phyloP scores from a whole-genome alignment of 2,888 invertebrate genomes.

The Nipponacmea schrenckii region DNA sequence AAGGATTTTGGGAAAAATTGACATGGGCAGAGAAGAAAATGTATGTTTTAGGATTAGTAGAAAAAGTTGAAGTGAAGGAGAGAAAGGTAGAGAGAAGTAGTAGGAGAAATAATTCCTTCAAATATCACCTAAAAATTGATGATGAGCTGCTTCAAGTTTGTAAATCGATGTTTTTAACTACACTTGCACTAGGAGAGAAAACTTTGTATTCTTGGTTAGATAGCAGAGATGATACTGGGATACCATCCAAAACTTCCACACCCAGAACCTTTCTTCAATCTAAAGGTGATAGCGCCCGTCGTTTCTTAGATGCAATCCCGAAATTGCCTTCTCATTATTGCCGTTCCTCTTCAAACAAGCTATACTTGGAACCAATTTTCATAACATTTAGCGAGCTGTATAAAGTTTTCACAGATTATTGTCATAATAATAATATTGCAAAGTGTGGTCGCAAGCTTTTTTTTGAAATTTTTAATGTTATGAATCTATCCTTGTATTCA shows the following conservation, averaged over 20 bases:
- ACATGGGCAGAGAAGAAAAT: too few species aligned
- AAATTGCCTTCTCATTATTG: slow-evolving; percentile 14
- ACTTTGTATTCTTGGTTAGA: background rate
- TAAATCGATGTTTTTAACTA: slow-evolving; percentile 9
- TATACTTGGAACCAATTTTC: slow-evolving; percentile 2
- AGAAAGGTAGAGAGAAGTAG: too few species aligned
- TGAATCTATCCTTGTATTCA: slow-evolving; percentile 10
- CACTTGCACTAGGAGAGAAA: background rate
- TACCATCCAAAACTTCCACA: background rate
- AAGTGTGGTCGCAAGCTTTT: background rate
- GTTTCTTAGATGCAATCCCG: slow-evolving; percentile 4
- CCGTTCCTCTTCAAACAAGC: background rate
- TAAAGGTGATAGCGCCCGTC: background rate
- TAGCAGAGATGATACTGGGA: background rate
- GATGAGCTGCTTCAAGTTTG: background rate
- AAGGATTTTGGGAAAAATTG: too few species aligned
- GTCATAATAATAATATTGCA: background rate
- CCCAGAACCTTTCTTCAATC: background rate
- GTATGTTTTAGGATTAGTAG: too few species aligned
- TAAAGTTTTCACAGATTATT: slow-evolving; percentile 3
- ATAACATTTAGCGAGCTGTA: background rate
- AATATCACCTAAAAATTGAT: too few species aligned
- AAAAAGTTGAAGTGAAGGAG: too few species aligned
- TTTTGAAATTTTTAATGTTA: slow-evolving; percentile 1
- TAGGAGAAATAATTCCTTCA: too few species aligned